Conservation (phyloP, 1,140 invertebrate species). For the Sitodiplosis mosellana region DNA sequence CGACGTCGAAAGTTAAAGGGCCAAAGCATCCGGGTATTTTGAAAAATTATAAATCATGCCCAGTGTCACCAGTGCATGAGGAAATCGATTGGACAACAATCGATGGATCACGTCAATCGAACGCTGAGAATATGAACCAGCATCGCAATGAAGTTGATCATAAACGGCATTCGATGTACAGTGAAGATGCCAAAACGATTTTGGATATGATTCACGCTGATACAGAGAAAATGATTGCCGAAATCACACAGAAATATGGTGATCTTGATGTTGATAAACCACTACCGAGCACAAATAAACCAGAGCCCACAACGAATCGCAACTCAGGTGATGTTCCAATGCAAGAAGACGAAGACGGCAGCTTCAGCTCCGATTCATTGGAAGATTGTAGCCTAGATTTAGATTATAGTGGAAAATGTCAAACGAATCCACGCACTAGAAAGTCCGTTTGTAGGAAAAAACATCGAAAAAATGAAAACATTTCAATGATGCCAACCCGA, state of each 20-base stretch:
- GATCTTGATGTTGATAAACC: constrained; percentile 34
- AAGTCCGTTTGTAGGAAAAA: constrained; percentile 28
- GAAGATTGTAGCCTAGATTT: constrained; percentile 44
- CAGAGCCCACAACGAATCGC: background rate
- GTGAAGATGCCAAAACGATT: constrained; percentile 35
- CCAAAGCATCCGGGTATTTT: constrained; percentile 34
- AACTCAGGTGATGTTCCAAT: background rate
- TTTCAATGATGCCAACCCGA: constrained; percentile 32
- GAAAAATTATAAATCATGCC: constrained; percentile 46
- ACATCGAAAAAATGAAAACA: constrained; percentile 17
- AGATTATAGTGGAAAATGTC: constrained; percentile 29
- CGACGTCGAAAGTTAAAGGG: constrained; percentile 3
- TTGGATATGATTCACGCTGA: constrained; percentile 37
- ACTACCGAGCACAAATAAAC: background rate
- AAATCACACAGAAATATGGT: constrained; percentile 37
- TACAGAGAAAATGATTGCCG: constrained; percentile 40
- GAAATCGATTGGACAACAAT: constrained; percentile 41
- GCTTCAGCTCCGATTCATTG: constrained; percentile 56
- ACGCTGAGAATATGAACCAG: constrained; percentile 9
- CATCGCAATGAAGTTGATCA: constrained; percentile 10
- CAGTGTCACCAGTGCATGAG: constrained; percentile 45
- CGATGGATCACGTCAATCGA: background rate
- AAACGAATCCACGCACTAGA: constrained; percentile 24
- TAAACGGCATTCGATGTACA: constrained; percentile 22
- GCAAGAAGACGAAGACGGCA: constrained; percentile 33